Evolutionary conservation across 2,888 invertebrate genomes (phyloP).

Genomic region (Drosophila paranaensis): DNA sequence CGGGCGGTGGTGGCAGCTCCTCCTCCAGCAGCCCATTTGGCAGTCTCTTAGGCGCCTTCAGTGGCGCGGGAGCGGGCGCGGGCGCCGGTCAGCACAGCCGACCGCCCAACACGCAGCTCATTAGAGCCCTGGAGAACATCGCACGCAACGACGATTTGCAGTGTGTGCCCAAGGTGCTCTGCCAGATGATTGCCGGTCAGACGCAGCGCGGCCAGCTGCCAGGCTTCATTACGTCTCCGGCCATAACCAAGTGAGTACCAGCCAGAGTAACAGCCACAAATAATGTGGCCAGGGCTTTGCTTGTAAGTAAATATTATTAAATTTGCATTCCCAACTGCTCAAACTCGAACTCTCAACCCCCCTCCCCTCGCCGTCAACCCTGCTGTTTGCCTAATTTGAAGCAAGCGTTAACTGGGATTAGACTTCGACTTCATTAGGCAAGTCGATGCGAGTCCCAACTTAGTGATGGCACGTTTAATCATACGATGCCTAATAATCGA

Average conservation of each 20-base stretch:
- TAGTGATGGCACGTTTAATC: too few relatives aligned
- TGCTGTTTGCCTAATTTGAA: conserved; percentile 30
- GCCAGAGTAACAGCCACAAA: conserved; percentile 14
- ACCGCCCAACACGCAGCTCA: conserved; percentile 83
- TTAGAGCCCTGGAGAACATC: conserved; percentile 87
- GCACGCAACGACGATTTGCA: conserved; percentile 90
- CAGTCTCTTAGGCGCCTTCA: conserved; percentile 81
- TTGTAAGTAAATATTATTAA: conserved; percentile 79
- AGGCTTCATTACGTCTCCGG: conserved; percentile 83
- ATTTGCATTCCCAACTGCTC: conserved; percentile 62
- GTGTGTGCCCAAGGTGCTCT: conserved; percentile 92
- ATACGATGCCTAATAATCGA: too few relatives aligned
- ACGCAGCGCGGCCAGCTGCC: conserved; percentile 83
- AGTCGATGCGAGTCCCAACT: conserved; percentile 34
- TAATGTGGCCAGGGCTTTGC: conserved; percentile 63
- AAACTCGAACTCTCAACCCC: too few relatives aligned
- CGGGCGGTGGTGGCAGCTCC: conserved; percentile 30
- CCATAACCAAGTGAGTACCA: conserved; percentile 83
- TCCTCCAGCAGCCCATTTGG: conserved; percentile 71
- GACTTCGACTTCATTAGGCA: conserved; percentile 78
- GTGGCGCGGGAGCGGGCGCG: conserved; percentile 41
- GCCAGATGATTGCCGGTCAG: conserved; percentile 89
- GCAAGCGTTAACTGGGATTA: conserved; percentile 73
- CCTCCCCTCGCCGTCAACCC: neutral
- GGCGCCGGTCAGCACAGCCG: conserved; percentile 43